Base-by-base conservation (phyloP, 2,113 vertebrate species). In the Gallinago undulata region DNA sequence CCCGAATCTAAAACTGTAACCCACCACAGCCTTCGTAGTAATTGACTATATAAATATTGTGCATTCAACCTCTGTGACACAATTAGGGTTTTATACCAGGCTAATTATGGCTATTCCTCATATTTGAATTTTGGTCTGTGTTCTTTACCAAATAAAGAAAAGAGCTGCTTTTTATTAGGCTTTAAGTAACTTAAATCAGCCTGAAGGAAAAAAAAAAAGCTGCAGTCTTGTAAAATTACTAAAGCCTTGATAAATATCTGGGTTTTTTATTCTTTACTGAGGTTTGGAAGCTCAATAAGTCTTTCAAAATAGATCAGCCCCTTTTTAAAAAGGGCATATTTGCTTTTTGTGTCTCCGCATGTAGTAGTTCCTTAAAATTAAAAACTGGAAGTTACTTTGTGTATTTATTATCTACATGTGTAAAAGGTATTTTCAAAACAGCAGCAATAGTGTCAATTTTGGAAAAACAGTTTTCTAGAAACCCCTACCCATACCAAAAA, bases 371-470 rank as follows among this genome's bases (percentile, higher is more conserved):
- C 77, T 64, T 70, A 72, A 43, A 90, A 48, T 77, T 60, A 78
- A 68, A 57, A 82, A 78, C 0, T 45, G 6, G 37, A 86, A 86
- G 41, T 48, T 86, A 56, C 33, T 88, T 63, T 87, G 60, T 86
- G 13, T 23, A 73, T 66, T 89, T 23, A 73, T 66, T 89, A 84
- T 39, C 50, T 60, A 81, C 30, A 35, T 3, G 15, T 19, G 53
- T 91, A 89, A 82, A 95, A 92, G 22, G n/a, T 80, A 74, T 41
- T 93, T 90, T 47, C 39, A 55, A 91, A 87, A 87, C 19, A 95
- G 89, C 91, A 95, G 87, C 84, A 95, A 89, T 16, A 88, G 48
- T 11, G 17, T 59, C 12, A 24, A 41, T 43, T 60, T 48, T 25
- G 27, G 35, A 73, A 67, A 90, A 92, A 51, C 33, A 48, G 7